Base-by-base conservation (phyloP, 2,888 invertebrate species). In the Microchrysa polita region DNA sequence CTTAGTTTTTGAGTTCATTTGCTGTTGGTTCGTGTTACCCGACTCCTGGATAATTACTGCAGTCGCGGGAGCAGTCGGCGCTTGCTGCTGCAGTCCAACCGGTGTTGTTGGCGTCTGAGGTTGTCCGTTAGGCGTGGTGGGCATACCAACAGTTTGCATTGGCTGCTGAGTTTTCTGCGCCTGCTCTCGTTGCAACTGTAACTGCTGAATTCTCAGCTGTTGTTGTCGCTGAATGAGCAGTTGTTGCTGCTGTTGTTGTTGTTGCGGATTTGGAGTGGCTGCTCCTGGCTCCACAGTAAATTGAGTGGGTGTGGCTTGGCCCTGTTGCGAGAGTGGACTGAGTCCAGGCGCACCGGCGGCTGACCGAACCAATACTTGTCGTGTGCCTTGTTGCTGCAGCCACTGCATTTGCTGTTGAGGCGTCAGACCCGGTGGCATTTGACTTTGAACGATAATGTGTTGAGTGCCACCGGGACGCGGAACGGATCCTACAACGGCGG, bases 1-100 rank as follows among this genome's bases (percentile, higher is more conserved):
- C 87, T 97, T 98, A 2, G 96, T 95, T 86, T 95, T 95, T 0
- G 93, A 90, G 80, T 93, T 93, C 69, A 95, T 95, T 91, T 91
- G 82, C 74, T 84, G 84, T 72, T 65, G 65, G 16, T 40, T 59
- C 1, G 73, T 34, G 40, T 40, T 52, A 53, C 42, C 72, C 2
- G 72, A 2, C 5, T 76, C 76, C n/a, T 76, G 76, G 1, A 76
- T 76, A 60, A 74, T 67, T 10, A 75, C 74, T n/a, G 73, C 55
- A 23, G 74, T 12, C 40, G 73, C 14, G 20, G 74, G 10, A 12
- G 75, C 7, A 12, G 67, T 40, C n/a, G 72, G 67, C n/a, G n/a
- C n/a, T n/a, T n/a, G n/a, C n/a, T n/a, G n/a, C 22, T 72, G 75
- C 2, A 73, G 23, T 7, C 71, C 27, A 1, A 65, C 55, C 4